Conservation (phyloP, 1,140 invertebrate genomes). For the Mamestra configurata region DNA sequence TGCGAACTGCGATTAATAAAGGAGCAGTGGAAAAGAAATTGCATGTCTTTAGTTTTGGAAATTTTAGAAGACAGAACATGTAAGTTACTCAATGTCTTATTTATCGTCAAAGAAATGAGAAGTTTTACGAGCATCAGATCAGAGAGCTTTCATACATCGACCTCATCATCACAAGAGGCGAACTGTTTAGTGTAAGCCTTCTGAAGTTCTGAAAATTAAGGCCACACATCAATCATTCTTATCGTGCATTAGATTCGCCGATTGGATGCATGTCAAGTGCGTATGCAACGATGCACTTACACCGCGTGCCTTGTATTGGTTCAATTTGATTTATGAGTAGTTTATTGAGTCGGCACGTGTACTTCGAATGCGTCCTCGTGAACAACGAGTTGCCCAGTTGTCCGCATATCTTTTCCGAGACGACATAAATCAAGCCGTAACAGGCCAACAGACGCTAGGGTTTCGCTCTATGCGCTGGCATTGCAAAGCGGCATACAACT, state of each 20-base stretch:
- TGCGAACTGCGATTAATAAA: no score
- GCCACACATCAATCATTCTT: constrained; percentile 49
- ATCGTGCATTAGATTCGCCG: constrained; percentile 44
- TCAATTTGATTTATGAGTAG: constrained; percentile 57
- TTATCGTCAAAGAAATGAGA: background rate
- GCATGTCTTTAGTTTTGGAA: no score
- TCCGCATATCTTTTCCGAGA: constrained; percentile 27
- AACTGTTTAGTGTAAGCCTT: background rate
- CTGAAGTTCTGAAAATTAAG: constrained; percentile 35
- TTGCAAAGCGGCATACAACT: background rate
- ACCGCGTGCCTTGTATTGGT: constrained; percentile 48
- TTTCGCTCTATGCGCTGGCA: background rate
- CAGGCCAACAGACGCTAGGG: background rate
- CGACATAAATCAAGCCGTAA: constrained; percentile 54
- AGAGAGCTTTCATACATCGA: background rate
- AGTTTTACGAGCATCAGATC: background rate
- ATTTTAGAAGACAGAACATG: no score
- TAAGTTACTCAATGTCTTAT: no score
- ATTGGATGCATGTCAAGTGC: constrained; percentile 45
- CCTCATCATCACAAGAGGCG: constrained; percentile 31
- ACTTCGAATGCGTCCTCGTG: constrained; percentile 51
- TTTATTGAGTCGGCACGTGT: constrained; percentile 57
- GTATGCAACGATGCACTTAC: constrained; percentile 47
- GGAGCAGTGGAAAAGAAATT: no score
- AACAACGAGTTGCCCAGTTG: constrained; percentile 45